These are phyloP conservation scores for Daboia siamensis DNA, from an alignment of 2,113 vertebrate genomes.

Conservation along the genomic window DNA sequence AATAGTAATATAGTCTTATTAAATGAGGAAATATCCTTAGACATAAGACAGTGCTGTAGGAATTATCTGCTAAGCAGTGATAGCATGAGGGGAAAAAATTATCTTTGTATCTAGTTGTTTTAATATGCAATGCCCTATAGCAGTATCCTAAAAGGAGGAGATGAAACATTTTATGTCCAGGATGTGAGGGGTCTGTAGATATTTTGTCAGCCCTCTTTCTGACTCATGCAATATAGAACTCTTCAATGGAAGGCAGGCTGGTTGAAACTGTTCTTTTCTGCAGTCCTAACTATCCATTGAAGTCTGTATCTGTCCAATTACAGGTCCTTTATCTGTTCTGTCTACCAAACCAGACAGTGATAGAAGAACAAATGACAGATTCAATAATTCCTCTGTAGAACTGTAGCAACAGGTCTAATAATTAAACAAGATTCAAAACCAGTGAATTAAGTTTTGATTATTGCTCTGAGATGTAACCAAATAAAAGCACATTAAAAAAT, in stretches of 20 bases:
- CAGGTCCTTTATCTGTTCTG: background rate
- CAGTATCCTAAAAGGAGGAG: background rate
- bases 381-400: background rate
- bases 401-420: background rate
- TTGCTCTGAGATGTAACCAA: background rate
- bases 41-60: background rate
- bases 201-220: background rate
- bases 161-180: background rate
- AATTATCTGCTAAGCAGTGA: background rate
- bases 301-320: background rate
- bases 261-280: background rate
- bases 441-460: background rate
- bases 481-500: background rate
- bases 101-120: background rate
- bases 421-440: background rate
- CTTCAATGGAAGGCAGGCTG: background rate
- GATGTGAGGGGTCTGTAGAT: background rate
- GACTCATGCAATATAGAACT: background rate
- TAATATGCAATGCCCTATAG: background rate
- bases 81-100: background rate
- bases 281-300: background rate
- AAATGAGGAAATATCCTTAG: background rate
- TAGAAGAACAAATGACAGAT: background rate
- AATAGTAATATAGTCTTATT: background rate
- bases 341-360: background rate